These are phyloP conservation scores for Cebus imitator DNA, from an alignment of 2,113 vertebrate genomes.

Conservation along the genomic window DNA sequence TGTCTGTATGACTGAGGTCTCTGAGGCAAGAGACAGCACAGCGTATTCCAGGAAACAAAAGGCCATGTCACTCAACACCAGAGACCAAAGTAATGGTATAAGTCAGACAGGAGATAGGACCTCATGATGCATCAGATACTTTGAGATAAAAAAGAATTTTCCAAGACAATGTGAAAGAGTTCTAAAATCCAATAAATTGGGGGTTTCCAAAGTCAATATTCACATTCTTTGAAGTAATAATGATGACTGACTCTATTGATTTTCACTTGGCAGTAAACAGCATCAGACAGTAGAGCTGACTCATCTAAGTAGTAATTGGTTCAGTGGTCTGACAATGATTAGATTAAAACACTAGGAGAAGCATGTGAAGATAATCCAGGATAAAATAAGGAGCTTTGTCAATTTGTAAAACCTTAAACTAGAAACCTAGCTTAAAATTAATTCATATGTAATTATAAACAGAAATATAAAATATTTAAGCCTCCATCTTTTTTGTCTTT, in stretches of 20 bases:
- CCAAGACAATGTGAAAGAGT: not conserved
- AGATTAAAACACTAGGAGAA: not conserved
- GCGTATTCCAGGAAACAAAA: not conserved
- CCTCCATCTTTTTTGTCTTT: not conserved
- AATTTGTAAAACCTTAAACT: not conserved
- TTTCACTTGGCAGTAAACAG: constrained; percentile 53
- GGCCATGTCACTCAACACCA: not conserved
- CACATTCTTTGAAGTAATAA: constrained; percentile 36
- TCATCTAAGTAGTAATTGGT: not conserved
- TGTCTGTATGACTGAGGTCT: not conserved
- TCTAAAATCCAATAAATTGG: not conserved
- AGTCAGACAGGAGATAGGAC: not conserved
- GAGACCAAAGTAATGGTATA: not conserved
- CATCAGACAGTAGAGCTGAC: not conserved
- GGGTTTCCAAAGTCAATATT: constrained; percentile 19
- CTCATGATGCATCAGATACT: not conserved
- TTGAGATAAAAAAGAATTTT: not conserved
- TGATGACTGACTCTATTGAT: constrained; percentile 51
- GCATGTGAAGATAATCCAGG: not conserved
- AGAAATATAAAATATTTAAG: not conserved
- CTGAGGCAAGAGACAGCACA: not conserved
- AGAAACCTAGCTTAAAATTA: not conserved
- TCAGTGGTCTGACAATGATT: constrained; percentile 23
- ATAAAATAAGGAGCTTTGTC: not conserved
- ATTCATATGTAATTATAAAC: not conserved